These are phyloP conservation scores for Gymnorhina tibicen DNA, from an alignment of 2,113 vertebrate genomes.

Conservation along the genomic window DNA sequence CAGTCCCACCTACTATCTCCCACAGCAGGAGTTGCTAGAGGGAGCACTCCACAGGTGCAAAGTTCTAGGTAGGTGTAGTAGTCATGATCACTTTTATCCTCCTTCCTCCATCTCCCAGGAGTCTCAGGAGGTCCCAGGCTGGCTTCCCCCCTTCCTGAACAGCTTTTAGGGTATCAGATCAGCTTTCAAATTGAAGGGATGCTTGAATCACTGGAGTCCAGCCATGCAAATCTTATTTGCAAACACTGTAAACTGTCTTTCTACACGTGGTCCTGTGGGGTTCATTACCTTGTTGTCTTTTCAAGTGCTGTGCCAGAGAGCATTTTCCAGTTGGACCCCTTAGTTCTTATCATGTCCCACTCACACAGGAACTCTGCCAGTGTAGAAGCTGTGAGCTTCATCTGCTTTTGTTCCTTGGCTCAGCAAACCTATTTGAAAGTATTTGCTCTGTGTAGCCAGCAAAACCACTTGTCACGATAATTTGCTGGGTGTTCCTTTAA, in stretches of 20 bases:
- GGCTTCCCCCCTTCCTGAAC: neutral
- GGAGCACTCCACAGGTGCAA: neutral
- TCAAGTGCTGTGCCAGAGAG: neutral
- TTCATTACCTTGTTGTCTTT: neutral
- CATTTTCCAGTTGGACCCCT: neutral
- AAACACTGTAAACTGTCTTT: neutral
- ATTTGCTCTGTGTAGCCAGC: neutral
- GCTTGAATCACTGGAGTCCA: neutral
- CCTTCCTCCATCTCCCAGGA: neutral
- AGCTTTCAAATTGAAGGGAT: neutral
- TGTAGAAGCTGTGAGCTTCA: neutral
- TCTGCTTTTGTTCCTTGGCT: neutral
- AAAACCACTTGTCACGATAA: neutral
- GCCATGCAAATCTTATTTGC: neutral
- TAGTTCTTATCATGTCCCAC: neutral
- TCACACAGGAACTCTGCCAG: neutral
- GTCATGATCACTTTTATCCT: neutral
- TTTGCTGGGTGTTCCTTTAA: neutral
- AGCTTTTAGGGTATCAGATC: neutral
- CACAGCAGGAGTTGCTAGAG: neutral
- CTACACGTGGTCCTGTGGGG: fast-evolving
- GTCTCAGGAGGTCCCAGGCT: neutral
- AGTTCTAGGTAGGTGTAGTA: neutral
- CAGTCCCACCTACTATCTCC: neutral
- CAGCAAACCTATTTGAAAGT: neutral